phyloP scores from a whole-genome alignment of 2,888 invertebrate genomes.

The Dasypogon diadema region DNA sequence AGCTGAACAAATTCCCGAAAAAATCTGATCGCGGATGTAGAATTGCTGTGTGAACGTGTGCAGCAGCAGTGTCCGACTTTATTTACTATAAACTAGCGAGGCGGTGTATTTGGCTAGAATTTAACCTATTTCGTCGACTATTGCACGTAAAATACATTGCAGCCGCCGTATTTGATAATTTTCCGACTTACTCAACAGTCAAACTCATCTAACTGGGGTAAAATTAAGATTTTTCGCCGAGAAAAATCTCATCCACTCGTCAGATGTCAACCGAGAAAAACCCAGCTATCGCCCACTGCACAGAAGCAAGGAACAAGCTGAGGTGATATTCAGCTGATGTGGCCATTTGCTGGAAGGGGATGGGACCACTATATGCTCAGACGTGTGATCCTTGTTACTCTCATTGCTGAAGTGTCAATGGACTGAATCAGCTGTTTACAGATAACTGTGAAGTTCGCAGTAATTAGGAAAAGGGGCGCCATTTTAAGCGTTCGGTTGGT shows the following conservation, averaged over 20 bases:
- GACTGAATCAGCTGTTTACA: conserved; percentile 24
- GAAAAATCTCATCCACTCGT: conserved; percentile 44
- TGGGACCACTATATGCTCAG: background rate
- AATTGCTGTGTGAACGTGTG: conserved; percentile 41
- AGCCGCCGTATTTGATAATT: conserved; percentile 42
- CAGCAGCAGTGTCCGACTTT: conserved; percentile 48
- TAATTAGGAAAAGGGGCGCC: background rate
- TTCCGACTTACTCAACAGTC: conserved; percentile 7
- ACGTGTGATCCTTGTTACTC: background rate
- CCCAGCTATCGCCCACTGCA: background rate
- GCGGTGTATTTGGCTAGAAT: conserved; percentile 27
- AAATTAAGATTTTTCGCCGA: conserved; percentile 30
- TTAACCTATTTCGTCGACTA: conserved; percentile 30
- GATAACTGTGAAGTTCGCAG: background rate
- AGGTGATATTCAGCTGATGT: background rate
- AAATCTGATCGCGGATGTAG: conserved; percentile 27
- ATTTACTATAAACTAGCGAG: conserved; percentile 45
- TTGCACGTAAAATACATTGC: conserved; percentile 45
- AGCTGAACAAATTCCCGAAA: conserved; percentile 37
- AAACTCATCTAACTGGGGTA: conserved; percentile 20
- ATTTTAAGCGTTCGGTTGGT: background rate
- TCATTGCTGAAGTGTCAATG: conserved; percentile 19
- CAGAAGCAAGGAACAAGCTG: background rate
- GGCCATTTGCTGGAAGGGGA: background rate
- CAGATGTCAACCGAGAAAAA: conserved; percentile 40